Percentiles rank a stretch among this genome's conserved stretches.
phyloP scores from a whole-genome alignment of 1,140 invertebrate species.

The Ips typographus region DNA sequence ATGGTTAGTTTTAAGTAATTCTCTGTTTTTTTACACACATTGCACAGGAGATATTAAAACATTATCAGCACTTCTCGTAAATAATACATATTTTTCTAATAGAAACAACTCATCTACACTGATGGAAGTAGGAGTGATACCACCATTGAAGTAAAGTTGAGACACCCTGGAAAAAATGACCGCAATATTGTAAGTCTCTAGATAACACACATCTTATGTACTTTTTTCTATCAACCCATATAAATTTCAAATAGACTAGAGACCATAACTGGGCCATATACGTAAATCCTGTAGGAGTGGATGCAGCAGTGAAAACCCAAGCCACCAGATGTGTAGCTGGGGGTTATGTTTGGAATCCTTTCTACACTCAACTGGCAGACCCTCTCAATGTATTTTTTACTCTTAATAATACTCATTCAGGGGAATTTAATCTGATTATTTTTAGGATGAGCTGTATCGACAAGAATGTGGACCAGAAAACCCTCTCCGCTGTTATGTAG shows the following conservation, averaged over 20 bases:
- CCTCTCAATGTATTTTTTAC: constrained; percentile 71
- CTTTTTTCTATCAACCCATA: not conserved
- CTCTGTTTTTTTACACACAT: no score
- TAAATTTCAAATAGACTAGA: constrained; percentile 60
- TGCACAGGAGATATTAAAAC: not conserved
- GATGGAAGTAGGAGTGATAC: constrained; percentile 89
- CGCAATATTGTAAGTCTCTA: constrained; percentile 69
- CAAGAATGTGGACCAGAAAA: constrained; percentile 85
- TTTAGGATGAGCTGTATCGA: constrained; percentile 77
- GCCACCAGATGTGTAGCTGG: constrained; percentile 83
- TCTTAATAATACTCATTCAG: no score
- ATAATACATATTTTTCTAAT: constrained; percentile 6
- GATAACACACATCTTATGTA: not conserved
- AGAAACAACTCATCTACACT: constrained; percentile 83
- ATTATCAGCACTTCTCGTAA: not conserved
- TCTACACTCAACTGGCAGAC: constrained; percentile 85
- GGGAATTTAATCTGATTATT: constrained; percentile 12
- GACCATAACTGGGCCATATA: constrained; percentile 92
- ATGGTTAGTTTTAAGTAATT: constrained; percentile 61
- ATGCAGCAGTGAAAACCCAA: constrained; percentile 79
- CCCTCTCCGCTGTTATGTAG: constrained; percentile 89
- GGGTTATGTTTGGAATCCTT: constrained; percentile 93
- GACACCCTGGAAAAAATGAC: constrained; percentile 81
- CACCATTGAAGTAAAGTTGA: constrained; percentile 81
- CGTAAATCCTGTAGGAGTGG: constrained; percentile 91